A percentile compares a stretch with the other conserved stretches of the same genome.
These are phyloP conservation scores for Grantiella picta DNA, from an alignment of 2,113 vertebrate species.

Conservation along the genomic window DNA sequence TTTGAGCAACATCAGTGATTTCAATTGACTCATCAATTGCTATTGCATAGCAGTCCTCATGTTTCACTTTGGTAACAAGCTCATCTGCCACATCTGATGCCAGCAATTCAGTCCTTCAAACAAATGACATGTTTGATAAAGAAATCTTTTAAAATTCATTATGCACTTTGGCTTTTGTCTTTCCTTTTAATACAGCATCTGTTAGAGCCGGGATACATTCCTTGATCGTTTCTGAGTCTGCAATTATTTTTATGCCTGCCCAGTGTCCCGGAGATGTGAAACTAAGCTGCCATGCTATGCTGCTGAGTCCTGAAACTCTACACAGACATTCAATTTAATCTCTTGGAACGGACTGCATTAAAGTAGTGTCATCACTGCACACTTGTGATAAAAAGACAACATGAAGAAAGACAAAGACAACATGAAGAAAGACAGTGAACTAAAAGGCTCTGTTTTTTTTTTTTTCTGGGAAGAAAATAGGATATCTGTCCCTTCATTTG, in stretches of 20 bases:
- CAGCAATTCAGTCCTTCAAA: slow-evolving; percentile 72
- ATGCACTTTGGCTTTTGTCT: slow-evolving; percentile 71
- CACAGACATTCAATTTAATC: slow-evolving; percentile 53
- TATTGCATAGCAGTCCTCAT: slow-evolving; percentile 50
- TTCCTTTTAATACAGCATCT: slow-evolving; percentile 71
- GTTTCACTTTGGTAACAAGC: slow-evolving; percentile 76
- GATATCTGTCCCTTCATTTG: slow-evolving; percentile 41
- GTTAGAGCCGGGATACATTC: slow-evolving; percentile 58
- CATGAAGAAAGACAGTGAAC: slow-evolving; percentile 32
- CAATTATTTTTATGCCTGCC: slow-evolving; percentile 64
- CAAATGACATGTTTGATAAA: slow-evolving; percentile 75
- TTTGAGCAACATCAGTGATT: slow-evolving; percentile 66
- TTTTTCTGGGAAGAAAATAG: slow-evolving; percentile 33
- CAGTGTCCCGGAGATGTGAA: slow-evolving; percentile 54
- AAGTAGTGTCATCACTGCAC: slow-evolving; percentile 36
- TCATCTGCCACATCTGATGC: slow-evolving; percentile 70
- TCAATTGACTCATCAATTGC: slow-evolving; percentile 75
- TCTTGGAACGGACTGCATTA: slow-evolving; percentile 49
- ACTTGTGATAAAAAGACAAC: slow-evolving; percentile 41
- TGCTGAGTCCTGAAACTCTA: slow-evolving; percentile 29
- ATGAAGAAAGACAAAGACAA: slow-evolving; percentile 27
- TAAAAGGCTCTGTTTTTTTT: neutral
- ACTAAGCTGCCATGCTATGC: slow-evolving; percentile 28
- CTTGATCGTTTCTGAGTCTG: slow-evolving; percentile 71
- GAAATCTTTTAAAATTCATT: slow-evolving; percentile 73